Conservation (phyloP, 2,113 vertebrate species). For the Hydrolagus affinis region DNA sequence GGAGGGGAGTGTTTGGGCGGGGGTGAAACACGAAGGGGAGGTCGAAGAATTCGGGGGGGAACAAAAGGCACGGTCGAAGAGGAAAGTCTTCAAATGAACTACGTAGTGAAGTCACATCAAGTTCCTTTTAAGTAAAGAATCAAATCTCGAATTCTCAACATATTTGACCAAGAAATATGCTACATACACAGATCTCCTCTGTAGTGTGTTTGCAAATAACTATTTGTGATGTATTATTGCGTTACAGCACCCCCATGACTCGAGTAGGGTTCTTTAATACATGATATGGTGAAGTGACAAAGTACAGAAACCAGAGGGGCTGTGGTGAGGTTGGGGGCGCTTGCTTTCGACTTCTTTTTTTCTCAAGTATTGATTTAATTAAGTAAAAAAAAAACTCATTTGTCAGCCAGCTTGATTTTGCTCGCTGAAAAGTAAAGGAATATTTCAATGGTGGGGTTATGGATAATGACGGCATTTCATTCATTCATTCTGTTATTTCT, state of each 20-base stretch:
- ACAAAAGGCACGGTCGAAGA: no score
- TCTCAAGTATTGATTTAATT: constrained; percentile 22
- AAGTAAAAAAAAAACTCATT: not conserved
- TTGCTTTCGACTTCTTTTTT: not conserved
- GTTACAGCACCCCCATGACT: no score
- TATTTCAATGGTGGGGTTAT: not conserved
- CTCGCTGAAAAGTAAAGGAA: not conserved
- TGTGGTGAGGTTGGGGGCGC: not conserved
- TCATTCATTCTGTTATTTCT: constrained; percentile 25
- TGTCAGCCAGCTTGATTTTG: not conserved
- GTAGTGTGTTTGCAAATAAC: not conserved
- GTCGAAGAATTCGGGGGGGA: no score
- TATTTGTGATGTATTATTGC: not conserved
- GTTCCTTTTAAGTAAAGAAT: constrained; percentile 17
- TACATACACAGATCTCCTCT: not conserved
- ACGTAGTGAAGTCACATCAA: constrained; percentile 22
- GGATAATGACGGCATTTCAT: constrained; percentile 13
- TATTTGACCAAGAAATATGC: constrained; percentile 14
- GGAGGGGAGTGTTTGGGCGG: no score
- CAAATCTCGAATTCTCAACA: not conserved
- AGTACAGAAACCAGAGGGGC: no score
- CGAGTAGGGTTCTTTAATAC: no score
- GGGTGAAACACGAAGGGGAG: no score
- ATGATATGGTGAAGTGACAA: no score
- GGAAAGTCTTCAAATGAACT: no score